Evolutionary conservation across 2,113 vertebrate species (phyloP), one percentile per base, ranked within the genome.

Genomic region (Atherinomorus stipes): DNA sequence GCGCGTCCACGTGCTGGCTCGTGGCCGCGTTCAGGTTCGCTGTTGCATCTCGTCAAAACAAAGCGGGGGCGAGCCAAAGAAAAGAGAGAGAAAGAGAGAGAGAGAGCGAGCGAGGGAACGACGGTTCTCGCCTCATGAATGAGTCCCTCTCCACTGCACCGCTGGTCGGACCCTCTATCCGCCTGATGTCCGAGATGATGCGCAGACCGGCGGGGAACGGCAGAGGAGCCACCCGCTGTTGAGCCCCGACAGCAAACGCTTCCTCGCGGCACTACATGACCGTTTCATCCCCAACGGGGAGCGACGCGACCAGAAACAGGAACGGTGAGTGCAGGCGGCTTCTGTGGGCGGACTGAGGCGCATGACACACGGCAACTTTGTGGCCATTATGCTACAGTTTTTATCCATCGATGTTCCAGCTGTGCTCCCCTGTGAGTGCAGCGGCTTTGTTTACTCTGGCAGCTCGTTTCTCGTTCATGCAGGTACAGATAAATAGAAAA

Each of bases 31-130:
- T 45, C 84, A 82, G 85, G 87, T 86, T 79, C 45, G 61, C 64
- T 63, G 74, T 87, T 76, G 85, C 84, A 84, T 89, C 88, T 90
- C 81, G 85, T 92, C 92, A 92, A 92, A 92, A 93, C 92, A 92
- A 91, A 89, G 89, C 88, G 86, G 90, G 84, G 83, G 84, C 90
- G 90, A 78, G 87, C 86, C 45, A 22, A 23, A 68, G 63, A 60
- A 22, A 11, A 42, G 22, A 54, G 23, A 34, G 64, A 18, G 60
- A 23, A 23, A 28, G 25, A 19, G 16, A 47, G 44, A 19, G 56
- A 58, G 76, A 2, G 68, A 64, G 49, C 13, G 54, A 38, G 64
- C 7, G 56, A 51, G 23, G 13, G 21, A 57, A 25, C 74, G 50
- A 34, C 64, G 42, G 64, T 74, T 79, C 81, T 56, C 82, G 86